These are phyloP conservation scores for Alces alces DNA, from an alignment of 2,113 vertebrate genomes.

Conservation along the genomic window DNA sequence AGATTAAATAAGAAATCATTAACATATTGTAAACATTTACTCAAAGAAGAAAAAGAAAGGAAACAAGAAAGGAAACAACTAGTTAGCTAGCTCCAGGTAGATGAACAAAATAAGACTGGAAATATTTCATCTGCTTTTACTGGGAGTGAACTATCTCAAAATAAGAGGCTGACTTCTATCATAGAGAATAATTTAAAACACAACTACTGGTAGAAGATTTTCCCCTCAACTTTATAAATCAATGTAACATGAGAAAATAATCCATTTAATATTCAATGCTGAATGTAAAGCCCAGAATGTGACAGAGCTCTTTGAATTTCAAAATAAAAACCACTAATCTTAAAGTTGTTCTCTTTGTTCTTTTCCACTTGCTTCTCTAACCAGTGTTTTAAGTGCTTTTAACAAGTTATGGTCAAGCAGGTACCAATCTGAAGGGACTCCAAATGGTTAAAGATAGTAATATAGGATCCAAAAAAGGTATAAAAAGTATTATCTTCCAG, in stretches of 20 bases:
- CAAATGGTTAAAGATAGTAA: neutral
- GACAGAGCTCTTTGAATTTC: neutral
- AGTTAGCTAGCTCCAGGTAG: neutral
- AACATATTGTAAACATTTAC: neutral
- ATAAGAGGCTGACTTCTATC: neutral
- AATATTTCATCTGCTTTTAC: neutral
- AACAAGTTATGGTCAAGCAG: neutral
- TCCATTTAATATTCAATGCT: neutral
- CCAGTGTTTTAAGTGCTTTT: neutral
- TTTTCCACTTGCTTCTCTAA: neutral
- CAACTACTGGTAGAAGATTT: neutral
- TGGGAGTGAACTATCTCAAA: neutral
- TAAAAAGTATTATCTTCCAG: neutral
- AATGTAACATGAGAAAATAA: neutral
- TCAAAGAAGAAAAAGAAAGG: neutral
- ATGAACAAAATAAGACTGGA: neutral
- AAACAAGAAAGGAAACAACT: neutral
- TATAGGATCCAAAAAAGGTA: neutral
- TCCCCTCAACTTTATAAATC: neutral
- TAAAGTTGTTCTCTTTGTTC: neutral
- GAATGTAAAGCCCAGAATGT: neutral
- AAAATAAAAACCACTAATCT: neutral
- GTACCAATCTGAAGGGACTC: neutral
- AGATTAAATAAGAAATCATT: constrained; percentile 8
- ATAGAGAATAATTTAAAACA: neutral